A percentile compares a stretch with the other conserved stretches of the same genome.
Evolutionary conservation across 2,888 invertebrate species (phyloP).

Genomic region (Globia sparganii): DNA sequence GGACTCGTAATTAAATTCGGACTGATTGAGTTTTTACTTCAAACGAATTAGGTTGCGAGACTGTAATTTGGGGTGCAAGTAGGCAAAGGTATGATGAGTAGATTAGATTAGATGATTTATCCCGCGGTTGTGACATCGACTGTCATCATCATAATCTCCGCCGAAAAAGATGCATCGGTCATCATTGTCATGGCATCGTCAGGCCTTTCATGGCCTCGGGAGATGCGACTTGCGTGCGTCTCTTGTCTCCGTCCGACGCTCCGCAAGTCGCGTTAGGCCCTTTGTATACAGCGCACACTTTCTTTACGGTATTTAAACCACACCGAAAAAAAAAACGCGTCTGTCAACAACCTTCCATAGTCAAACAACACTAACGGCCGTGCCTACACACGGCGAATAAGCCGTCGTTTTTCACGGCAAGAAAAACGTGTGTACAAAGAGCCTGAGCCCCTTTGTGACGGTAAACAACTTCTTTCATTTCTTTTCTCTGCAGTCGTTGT

Average conservation of each 20-base stretch:
- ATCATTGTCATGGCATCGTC: background rate
- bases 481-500: no score
- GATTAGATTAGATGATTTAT: background rate
- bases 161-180: background rate
- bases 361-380: no score
- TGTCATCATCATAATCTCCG: background rate
- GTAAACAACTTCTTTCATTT: no score
- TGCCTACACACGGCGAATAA: no score
- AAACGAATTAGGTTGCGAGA: constrained; percentile 30
- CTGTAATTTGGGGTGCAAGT: background rate
- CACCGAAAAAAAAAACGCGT: no score
- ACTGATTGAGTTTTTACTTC: constrained; percentile 49
- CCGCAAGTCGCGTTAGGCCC: background rate
- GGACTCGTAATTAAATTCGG: constrained; percentile 42
- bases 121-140: no score
- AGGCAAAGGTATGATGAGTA: background rate
- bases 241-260: background rate
- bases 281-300: no score
- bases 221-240: background rate
- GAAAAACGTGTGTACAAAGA: no score
- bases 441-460: no score
- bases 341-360: no score
- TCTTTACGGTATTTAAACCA: no score
- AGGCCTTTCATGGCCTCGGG: background rate
- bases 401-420: no score